phyloP scores from a whole-genome alignment of 2,888 invertebrate genomes.

The Brachyptera putata region DNA sequence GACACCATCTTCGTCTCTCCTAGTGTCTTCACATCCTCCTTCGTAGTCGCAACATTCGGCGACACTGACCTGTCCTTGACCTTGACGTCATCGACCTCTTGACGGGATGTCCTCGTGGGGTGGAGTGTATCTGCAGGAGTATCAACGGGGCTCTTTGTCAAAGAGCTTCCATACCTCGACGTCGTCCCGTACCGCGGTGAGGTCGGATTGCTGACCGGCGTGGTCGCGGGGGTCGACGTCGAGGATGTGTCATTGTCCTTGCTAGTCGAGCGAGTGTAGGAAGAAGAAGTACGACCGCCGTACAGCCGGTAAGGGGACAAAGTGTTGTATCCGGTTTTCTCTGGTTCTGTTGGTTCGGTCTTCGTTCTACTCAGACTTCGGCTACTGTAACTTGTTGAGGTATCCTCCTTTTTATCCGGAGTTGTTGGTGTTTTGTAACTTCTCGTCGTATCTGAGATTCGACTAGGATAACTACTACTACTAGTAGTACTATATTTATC shows the following conservation, averaged over 20 bases:
- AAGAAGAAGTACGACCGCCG: slow-evolving; percentile 19
- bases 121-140: neutral
- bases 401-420: slow-evolving; percentile 6
- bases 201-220: slow-evolving; percentile 24
- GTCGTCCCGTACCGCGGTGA: slow-evolving; percentile 36
- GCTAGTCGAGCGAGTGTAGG: slow-evolving; percentile 27
- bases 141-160: neutral
- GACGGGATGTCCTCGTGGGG: slow-evolving; percentile 23
- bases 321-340: neutral
- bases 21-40: neutral
- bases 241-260: slow-evolving; percentile 27
- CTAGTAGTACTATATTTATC: slow-evolving; percentile 7
- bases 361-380: slow-evolving; percentile 19
- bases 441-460: neutral
- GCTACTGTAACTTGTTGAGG: neutral
- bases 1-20: slow-evolving; percentile 43
- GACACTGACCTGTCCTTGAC: neutral
- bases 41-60: neutral
- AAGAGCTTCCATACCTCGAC: slow-evolving; percentile 23
- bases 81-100: neutral
- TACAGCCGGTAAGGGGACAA: slow-evolving; percentile 28
- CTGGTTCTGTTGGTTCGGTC: neutral
- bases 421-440: slow-evolving; percentile 10
- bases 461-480: no score
- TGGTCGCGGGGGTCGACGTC: slow-evolving; percentile 21